Evolutionary conservation across 2,113 vertebrate genomes (phyloP), one percentile per base, ranked within the genome.

Genomic region (Parotia lawesii): DNA sequence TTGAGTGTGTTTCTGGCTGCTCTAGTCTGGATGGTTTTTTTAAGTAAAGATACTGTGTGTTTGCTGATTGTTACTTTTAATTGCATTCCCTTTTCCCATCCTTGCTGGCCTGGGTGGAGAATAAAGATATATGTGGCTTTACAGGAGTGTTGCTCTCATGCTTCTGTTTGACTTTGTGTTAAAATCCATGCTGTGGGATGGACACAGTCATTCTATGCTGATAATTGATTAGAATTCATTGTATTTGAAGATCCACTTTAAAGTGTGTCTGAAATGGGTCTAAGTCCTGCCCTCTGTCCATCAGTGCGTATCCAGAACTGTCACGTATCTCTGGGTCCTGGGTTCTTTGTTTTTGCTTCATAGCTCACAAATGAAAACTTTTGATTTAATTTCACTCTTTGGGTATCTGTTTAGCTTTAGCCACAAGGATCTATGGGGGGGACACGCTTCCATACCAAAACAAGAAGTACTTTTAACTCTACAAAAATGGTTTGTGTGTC

Each of bases 101-200:
- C 83, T 97, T 86, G 94, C 95, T 96, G 83, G 93, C 89, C 87
- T 90, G 92, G 90, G 29, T 92, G 94, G 92, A 90, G 76, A 94
- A 91, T 96, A 96, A 96, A 96, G 60, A 94, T 50, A 12, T 53
- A 70, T 3, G 4, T 90, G 54, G 83, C 94, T 96, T 85, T 92
- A 82, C 57, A 86, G 69, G 18, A 83, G 6, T 47, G 31, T 75
- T 87, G 29, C 12, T 91, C 6, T 93, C 69, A 37, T 94, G 87
- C 16, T 88, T 95, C 73, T 93, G 69, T 54, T 92, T 91, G 42
- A 84, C 44, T 91, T 71, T 44, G 44, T 87, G 29, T 84, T 92
- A 78, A 92, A 80, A 65, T 71, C 40, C n/a, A 23, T 45, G 12
- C 47, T 42, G 16, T 62, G 81, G 37, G 53, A 72, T 50, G 38